These are phyloP conservation scores for Mionectes olivaceus DNA, from an alignment of 2,797 vertebrate genomes.

Conservation along the genomic window DNA sequence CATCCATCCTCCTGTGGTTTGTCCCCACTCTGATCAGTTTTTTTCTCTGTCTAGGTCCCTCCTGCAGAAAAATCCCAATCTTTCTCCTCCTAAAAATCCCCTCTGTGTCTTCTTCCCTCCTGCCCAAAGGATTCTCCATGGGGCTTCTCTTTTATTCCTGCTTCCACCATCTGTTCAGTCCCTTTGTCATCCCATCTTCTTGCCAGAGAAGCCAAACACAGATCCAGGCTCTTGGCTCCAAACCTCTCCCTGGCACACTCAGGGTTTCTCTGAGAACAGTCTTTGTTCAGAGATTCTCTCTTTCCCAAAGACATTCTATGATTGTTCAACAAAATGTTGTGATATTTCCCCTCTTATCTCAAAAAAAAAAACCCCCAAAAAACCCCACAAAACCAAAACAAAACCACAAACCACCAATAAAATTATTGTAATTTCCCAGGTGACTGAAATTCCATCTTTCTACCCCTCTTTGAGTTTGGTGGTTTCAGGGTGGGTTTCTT, in stretches of 20 bases:
- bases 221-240: neutral
- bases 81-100: neutral
- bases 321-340: neutral
- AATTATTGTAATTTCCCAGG: neutral
- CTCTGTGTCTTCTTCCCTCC: neutral
- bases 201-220: neutral
- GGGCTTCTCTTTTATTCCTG: neutral
- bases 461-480: neutral
- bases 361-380: neutral
- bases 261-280: neutral
- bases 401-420: neutral
- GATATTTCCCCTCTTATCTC: neutral
- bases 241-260: neutral
- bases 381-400: too few species aligned
- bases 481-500: neutral
- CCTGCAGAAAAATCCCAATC: neutral
- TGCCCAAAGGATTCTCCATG: neutral
- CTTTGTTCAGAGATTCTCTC: neutral
- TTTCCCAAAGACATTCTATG: neutral
- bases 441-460: neutral
- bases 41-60: neutral
- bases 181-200: neutral
- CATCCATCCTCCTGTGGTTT: neutral
- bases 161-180: conserved; percentile 42
- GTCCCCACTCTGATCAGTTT: neutral